These are phyloP conservation scores for Psittacula cyanocephala DNA, from an alignment of 2,113 vertebrate genomes.

Conservation along the genomic window DNA sequence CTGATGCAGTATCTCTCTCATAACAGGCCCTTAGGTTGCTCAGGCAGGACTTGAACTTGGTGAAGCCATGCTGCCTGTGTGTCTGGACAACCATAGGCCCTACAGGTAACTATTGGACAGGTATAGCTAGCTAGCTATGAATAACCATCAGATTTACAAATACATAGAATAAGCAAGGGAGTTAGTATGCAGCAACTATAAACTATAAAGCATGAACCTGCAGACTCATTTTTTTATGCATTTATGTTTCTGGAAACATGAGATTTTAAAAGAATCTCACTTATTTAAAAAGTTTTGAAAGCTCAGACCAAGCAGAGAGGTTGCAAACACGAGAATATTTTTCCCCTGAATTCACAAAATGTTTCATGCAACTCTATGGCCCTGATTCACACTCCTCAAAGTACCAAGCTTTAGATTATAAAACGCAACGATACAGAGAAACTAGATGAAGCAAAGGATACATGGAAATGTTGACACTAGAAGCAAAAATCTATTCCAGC, in stretches of 20 bases:
- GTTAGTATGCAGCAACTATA: not conserved
- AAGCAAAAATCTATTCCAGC: not conserved
- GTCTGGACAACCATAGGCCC: not conserved
- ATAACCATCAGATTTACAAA: not conserved
- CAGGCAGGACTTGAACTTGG: too few species aligned
- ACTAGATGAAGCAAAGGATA: not conserved
- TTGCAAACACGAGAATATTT: not conserved
- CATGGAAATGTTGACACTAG: not conserved
- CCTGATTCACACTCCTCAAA: not conserved
- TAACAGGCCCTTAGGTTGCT: too few species aligned
- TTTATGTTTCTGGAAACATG: not conserved
- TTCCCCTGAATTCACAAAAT: not conserved
- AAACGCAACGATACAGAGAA: not conserved
- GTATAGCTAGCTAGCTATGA: not conserved
- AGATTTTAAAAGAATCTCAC: not conserved
- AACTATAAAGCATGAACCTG: not conserved
- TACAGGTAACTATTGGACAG: not conserved
- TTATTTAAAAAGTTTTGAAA: not conserved
- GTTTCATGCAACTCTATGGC: fast-evolving
- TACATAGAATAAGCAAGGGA: not conserved
- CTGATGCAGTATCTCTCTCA: too few species aligned
- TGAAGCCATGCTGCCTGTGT: too few species aligned
- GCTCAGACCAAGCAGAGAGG: not conserved
- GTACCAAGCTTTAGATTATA: not conserved
- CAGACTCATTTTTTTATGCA: not conserved